Evolutionary conservation across 2,113 vertebrate genomes (phyloP).

Genomic region (Ceratotherium simum): DNA sequence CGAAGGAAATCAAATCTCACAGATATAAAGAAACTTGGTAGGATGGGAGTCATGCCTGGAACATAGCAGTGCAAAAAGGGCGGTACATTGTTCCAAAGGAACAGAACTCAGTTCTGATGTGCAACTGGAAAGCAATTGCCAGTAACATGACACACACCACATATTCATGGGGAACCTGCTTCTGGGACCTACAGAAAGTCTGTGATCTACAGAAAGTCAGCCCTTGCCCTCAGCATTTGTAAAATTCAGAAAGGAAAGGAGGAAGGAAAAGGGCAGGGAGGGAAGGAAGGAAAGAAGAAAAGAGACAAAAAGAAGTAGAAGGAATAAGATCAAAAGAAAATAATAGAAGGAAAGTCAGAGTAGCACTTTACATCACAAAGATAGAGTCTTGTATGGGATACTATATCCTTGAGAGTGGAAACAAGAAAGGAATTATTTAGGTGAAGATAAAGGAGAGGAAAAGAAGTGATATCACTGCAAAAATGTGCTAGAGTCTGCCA

Average conservation of each 20-base stretch:
- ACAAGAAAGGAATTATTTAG: neutral
- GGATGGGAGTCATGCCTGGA: neutral
- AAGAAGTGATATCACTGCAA: neutral
- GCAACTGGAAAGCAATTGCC: neutral
- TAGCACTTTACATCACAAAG: neutral
- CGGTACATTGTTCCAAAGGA: neutral
- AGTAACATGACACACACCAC: neutral
- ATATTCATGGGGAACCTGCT: neutral
- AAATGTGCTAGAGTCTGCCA: neutral
- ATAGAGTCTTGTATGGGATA: neutral
- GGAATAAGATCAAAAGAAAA: neutral
- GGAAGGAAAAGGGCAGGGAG: neutral
- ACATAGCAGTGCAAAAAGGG: neutral
- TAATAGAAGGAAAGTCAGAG: neutral
- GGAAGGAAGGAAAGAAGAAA: neutral
- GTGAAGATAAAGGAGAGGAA: constrained; percentile 16
- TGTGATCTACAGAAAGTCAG: neutral
- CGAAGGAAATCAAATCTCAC: constrained; percentile 11
- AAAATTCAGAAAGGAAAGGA: constrained; percentile 30
- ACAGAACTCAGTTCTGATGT: neutral
- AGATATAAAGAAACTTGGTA: neutral
- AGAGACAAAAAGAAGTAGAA: neutral
- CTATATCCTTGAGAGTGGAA: neutral
- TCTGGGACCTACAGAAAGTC: neutral
- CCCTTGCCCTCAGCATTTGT: neutral